Conservation (phyloP, 2,113 vertebrate genomes). For the Muntiacus muntjak region DNA sequence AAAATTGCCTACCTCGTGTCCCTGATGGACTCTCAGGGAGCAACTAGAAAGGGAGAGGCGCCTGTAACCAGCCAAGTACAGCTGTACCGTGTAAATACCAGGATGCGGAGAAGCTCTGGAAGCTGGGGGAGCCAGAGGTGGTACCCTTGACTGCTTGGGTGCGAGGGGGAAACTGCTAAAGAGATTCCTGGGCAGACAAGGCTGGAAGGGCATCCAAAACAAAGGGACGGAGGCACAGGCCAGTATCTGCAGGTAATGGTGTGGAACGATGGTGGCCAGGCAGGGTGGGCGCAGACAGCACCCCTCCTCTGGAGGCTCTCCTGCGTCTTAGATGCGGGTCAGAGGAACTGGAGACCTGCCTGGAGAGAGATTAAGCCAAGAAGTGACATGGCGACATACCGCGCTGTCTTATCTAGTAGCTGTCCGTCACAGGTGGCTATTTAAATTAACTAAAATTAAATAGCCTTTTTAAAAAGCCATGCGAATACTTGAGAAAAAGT, state of each 20-base stretch:
- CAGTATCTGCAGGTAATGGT: neutral
- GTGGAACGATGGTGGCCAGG: fast-evolving
- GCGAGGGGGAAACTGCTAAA: neutral
- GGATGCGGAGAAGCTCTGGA: neutral
- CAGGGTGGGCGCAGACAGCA: neutral
- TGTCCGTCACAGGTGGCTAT: neutral
- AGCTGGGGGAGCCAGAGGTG: neutral
- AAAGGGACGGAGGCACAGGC: neutral
- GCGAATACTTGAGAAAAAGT: neutral
- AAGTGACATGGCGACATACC: neutral
- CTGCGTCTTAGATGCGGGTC: neutral
- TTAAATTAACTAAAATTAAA: neutral
- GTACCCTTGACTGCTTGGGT: neutral
- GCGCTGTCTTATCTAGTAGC: neutral
- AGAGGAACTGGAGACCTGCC: neutral
- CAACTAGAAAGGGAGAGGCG: neutral
- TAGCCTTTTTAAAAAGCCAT: neutral
- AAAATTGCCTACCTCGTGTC: neutral
- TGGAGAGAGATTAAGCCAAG: neutral
- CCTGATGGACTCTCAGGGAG: neutral
- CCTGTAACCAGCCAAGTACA: neutral
- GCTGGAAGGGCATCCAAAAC: neutral
- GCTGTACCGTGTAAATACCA: neutral
- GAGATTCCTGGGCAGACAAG: neutral
- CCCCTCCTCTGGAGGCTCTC: neutral